A percentile compares a stretch with the other conserved stretches of the same genome.
Conservation (phyloP, 2,113 vertebrate species). For the Conger conger region DNA sequence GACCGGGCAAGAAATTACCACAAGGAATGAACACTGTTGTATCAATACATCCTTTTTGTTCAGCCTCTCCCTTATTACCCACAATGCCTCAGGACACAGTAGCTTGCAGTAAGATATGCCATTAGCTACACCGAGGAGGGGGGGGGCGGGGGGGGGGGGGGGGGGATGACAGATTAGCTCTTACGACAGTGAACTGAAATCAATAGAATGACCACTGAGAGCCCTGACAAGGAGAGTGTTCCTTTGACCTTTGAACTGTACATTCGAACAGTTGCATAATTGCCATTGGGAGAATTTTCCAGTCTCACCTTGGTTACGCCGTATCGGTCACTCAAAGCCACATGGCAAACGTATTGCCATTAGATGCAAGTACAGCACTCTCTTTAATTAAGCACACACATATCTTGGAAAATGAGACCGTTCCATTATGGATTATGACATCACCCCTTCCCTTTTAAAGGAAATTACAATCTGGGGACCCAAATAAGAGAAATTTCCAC, state of each 20-base stretch:
- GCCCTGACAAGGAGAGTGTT: conserved; percentile 58
- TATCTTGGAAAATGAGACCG: conserved; percentile 13
- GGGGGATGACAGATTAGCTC: conserved; percentile 29
- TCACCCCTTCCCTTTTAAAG: conserved; percentile 26
- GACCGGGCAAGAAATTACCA: not conserved
- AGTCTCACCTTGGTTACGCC: not conserved
- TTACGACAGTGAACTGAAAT: conserved; percentile 23
- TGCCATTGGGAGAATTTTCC: conserved; percentile 58
- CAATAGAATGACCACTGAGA: conserved; percentile 53
- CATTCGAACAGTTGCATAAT: conserved; percentile 79
- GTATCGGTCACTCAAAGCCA: conserved; percentile 40
- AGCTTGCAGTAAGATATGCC: conserved; percentile 41
- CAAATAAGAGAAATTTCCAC: conserved; percentile 14
- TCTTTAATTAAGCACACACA: conserved; percentile 53
- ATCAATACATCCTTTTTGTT: not conserved
- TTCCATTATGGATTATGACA: conserved; percentile 21
- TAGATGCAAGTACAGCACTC: conserved; percentile 40
- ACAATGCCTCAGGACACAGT: conserved; percentile 22
- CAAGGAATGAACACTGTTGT: conserved; percentile 67
- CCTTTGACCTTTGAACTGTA: conserved; percentile 71
- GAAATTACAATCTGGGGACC: conserved; percentile 24
- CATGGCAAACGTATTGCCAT: conserved; percentile 51
- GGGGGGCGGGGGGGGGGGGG: not conserved
- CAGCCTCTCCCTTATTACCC: too few species aligned
- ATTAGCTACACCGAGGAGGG: conserved; percentile 47